These are phyloP conservation scores for Eulacestoma nigropectus DNA, from an alignment of 2,113 vertebrate genomes.

Conservation along the genomic window DNA sequence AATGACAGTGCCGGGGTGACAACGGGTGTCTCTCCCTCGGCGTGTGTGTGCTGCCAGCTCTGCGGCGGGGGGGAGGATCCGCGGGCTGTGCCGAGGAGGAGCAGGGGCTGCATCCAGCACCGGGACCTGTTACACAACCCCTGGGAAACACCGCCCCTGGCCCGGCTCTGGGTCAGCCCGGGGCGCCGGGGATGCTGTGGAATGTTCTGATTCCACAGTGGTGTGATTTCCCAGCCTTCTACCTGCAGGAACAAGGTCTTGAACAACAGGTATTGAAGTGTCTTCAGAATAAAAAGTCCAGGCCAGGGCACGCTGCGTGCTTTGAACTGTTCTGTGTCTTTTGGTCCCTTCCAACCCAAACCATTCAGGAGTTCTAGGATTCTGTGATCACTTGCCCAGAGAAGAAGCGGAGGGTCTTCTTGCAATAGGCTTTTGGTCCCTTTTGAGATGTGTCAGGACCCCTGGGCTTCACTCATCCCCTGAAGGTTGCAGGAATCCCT, in stretches of 20 bases:
- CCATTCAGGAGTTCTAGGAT: rapidly evolving
- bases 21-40: not conserved
- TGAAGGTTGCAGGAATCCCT: not conserved
- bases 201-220: rapidly evolving
- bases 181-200: rapidly evolving
- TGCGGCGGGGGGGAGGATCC: not conserved
- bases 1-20: not conserved
- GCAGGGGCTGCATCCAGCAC: not conserved
- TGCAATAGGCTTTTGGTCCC: not conserved
- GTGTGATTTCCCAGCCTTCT: not conserved
- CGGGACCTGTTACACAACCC: not conserved
- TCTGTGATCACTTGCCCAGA: not conserved
- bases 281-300: not conserved
- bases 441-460: not conserved
- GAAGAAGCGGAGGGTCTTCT: not conserved
- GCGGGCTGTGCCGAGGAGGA: not conserved
- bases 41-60: not conserved
- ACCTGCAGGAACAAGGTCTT: too few species aligned
- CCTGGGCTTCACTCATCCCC: not conserved
- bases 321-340: rapidly evolving
- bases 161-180: not conserved
- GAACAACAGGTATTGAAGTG: not conserved
- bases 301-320: rapidly evolving
- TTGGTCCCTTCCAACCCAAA: not conserved
- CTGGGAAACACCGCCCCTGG: not conserved